Evolutionary conservation across 2,797 vertebrate species (phyloP).

Genomic region (Alectoris magna): DNA sequence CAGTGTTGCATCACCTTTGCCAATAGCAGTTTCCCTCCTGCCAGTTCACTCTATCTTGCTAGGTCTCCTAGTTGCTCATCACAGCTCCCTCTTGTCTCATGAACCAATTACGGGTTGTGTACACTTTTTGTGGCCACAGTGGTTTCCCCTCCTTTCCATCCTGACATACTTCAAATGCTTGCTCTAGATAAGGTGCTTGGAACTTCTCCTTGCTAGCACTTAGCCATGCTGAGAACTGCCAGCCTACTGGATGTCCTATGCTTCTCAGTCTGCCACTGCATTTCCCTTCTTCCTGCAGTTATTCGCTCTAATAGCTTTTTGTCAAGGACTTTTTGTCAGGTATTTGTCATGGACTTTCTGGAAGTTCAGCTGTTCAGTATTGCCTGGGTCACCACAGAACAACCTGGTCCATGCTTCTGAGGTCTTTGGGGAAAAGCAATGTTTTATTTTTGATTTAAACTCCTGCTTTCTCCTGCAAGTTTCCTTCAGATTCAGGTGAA

Average conservation of each 20-base stretch:
- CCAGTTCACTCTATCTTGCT: fast-evolving
- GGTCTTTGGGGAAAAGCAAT: background rate
- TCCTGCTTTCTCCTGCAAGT: background rate
- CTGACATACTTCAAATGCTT: constrained; percentile 10
- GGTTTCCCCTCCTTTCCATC: constrained; percentile 36
- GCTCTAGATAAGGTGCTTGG: constrained; percentile 8
- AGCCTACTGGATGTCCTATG: background rate
- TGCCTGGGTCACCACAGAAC: background rate
- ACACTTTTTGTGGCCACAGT: background rate
- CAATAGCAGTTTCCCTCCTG: background rate
- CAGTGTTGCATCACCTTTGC: background rate
- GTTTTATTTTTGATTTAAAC: constrained; percentile 8
- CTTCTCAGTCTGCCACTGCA: background rate
- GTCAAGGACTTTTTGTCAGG: background rate
- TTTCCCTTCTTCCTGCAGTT: background rate
- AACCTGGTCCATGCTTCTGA: background rate
- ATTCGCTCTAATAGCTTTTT: background rate
- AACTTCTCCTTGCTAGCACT: background rate
- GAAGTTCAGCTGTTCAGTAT: background rate
- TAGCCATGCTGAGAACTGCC: background rate
- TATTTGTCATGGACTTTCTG: background rate
- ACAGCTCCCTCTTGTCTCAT: constrained; percentile 8
- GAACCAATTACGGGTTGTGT: background rate
- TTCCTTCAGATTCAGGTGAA: constrained; percentile 34
- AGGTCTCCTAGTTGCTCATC: background rate